These are phyloP conservation scores for Sebastes umbrosus DNA, from an alignment of 2,797 vertebrate species.

Conservation along the genomic window DNA sequence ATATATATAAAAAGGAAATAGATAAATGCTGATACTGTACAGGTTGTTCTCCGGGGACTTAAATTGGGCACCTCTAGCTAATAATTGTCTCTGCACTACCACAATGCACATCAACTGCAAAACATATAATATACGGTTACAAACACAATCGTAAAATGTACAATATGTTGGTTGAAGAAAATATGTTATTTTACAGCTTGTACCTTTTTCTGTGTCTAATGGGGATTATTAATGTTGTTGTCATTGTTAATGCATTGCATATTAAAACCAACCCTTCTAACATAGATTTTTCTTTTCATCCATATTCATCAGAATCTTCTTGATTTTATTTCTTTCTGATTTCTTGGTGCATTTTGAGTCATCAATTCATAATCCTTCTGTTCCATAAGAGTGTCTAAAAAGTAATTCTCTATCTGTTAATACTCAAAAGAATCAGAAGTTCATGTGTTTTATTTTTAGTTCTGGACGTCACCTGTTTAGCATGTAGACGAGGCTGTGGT, in stretches of 20 bases:
- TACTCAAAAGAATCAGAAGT: background rate
- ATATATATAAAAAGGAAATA: background rate
- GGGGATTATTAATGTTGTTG: background rate
- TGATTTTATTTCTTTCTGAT: background rate
- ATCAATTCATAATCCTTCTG: background rate
- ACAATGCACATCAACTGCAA: background rate
- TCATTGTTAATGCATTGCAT: background rate
- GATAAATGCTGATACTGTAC: background rate
- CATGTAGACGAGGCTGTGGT: background rate
- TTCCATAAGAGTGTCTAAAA: background rate
- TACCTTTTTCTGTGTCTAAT: no score
- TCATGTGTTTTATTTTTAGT: background rate
- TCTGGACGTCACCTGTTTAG: background rate
- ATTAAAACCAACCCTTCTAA: background rate
- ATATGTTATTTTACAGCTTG: no score
- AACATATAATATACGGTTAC: background rate
- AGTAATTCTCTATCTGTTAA: background rate
- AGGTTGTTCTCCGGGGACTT: no score
- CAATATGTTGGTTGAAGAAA: no score
- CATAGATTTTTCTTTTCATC: background rate
- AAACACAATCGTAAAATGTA: background rate
- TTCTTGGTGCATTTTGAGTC: background rate
- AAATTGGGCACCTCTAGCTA: no score
- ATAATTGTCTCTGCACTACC: background rate
- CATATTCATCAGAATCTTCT: background rate